Evolutionary conservation across 2,797 vertebrate genomes (phyloP), one percentile per base, ranked within the genome.

Genomic region (Halcyon leucocephala): DNA sequence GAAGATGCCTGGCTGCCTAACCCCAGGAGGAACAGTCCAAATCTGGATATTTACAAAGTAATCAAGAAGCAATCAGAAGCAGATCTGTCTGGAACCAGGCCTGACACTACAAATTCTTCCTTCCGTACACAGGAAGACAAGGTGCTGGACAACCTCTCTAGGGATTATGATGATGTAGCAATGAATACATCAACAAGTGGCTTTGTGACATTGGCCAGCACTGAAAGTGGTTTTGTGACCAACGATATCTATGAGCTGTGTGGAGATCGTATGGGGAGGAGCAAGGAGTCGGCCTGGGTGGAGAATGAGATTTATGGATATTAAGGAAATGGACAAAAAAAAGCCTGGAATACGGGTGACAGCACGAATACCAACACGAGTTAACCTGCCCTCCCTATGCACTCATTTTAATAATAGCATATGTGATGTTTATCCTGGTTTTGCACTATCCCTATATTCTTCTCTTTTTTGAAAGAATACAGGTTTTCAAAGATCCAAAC

Each of bases 211-310:
- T 94, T 99, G 69, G 98, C 98, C 62, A 99, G 99, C 97, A 96
- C 98, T 2, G 99, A 99, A 89, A 99, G 98, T 1, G 99, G 99
- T 80, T 99, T 99, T 89, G 99, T 99, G 85, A 99, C 98, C 91
- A 99, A 99, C 33, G 99, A 99, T 94, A 99, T 99, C 78, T 99
- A 99, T 22, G 99, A 99, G 97, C 98, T 98, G 84, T 99, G 98
- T 67, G 95, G 80, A 6, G 72, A 98, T 35, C 97, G 65, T 17
- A 96, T 96, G 31, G 98, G 98, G 89, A 98, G 98, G 95, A 98
- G 97, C 97, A 97, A 98, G 58, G 98, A 99, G 77, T 98, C 98
- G 1, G 98, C 98, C 58, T 99, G 99, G 99, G 99, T 99, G 79
- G 98, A 98, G 81, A 98, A 98, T 42, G 98, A 98, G 89, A 98